Evolutionary conservation across 2,888 invertebrate species (phyloP), one percentile per base, ranked within the genome.

Genomic region (Dioctria rufipes): DNA sequence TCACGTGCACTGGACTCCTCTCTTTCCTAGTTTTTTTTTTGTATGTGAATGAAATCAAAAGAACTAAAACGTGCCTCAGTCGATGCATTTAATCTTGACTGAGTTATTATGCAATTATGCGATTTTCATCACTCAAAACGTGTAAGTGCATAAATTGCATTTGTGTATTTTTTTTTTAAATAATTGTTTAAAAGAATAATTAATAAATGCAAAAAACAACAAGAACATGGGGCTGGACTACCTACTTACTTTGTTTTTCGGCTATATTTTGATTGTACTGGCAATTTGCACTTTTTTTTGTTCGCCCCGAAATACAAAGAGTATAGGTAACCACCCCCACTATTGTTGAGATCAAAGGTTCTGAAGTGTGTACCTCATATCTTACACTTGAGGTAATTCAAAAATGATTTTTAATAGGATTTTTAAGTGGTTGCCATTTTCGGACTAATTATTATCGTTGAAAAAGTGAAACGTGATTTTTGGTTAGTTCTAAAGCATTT

Each of bases 351-450:
- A 79, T 79, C 79, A 79, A 79, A 79, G 79, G 43, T 25, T 51
- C 60, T 43, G 58, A 67, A 79, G 79, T 67, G 79, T 79, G 69
- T 58, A 69, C 58, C 67, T 42, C 37, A 69, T 67, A 67, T 67
- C 69, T 79, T 65, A 79, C 79, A 79, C 79, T 79, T 60, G 79
- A 79, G 73, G 54, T 58, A 73, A 58, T 73, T 73, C 73, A 60
- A 5, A 25, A 58, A 73, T 60, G 73, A 13, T 58, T 39, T 11
- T 73, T 54, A 73, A 73, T 42, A 58, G 42, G 73, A 71, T 40
- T 39, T 42, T 51, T 39, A 42, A 58, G 49, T n/a, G 13, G 69
- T 25, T 25, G 37, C 13, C 40, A n/a, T 69, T 66, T 73, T 13
- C 25, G 58, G 37, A 73, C 73, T 73, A 73, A 73, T 73, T 73